Evolutionary conservation across 2,797 vertebrate species (phyloP).

Genomic region (Astyanax mexicanus): DNA sequence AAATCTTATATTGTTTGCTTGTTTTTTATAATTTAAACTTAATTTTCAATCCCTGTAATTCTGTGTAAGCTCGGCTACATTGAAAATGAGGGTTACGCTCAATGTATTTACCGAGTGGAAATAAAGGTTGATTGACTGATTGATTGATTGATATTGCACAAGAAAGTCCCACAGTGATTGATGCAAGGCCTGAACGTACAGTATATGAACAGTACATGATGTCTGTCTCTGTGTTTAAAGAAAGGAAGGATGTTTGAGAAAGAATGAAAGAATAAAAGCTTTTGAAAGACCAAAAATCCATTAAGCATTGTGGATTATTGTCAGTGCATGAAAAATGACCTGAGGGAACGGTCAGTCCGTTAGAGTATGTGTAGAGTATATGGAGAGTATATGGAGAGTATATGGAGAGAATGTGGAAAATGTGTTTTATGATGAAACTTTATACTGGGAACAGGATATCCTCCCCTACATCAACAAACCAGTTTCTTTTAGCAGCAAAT

Average conservation of each 20-base stretch:
- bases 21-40: too few relatives aligned
- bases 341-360: not conserved
- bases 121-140: too few relatives aligned
- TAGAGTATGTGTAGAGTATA: not conserved
- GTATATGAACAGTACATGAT: too few relatives aligned
- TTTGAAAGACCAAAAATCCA: conserved; percentile 1
- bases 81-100: too few relatives aligned
- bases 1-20: too few relatives aligned
- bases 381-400: too few relatives aligned
- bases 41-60: too few relatives aligned
- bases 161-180: not conserved
- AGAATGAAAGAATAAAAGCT: not conserved
- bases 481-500: not conserved
- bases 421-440: not conserved
- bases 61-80: too few relatives aligned
- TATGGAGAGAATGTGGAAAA: not conserved
- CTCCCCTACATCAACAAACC: not conserved
- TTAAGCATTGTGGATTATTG: conserved; percentile 9
- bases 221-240: not conserved
- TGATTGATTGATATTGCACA: too few relatives aligned
- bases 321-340: not conserved
- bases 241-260: not conserved
- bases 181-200: too few relatives aligned
- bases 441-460: not conserved
- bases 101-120: too few relatives aligned